These are phyloP conservation scores for Danio rerio DNA, from an alignment of 2,113 vertebrate genomes.

Conservation along the genomic window DNA sequence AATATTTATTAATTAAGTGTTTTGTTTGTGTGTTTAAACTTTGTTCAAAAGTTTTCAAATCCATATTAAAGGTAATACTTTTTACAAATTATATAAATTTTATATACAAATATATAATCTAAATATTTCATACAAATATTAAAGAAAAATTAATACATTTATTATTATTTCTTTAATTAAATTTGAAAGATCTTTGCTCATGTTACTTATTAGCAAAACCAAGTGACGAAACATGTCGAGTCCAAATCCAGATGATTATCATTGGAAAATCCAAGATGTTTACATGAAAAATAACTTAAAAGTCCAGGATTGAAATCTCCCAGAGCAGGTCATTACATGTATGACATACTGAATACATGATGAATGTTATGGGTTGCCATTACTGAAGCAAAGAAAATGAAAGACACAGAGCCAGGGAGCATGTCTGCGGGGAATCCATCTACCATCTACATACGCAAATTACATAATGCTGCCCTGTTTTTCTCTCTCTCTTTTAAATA, in stretches of 20 bases:
- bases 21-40: too few relatives aligned
- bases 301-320: not conserved
- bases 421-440: not conserved
- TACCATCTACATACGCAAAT: too few relatives aligned
- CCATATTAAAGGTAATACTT: too few relatives aligned
- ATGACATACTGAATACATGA: not conserved
- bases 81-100: too few relatives aligned
- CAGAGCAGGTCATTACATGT: not conserved
- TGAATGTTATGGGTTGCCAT: not conserved
- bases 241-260: not conserved
- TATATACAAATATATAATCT: too few relatives aligned
- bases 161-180: too few relatives aligned
- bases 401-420: not conserved
- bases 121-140: too few relatives aligned
- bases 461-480: slow-evolving; percentile 4
- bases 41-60: too few relatives aligned
- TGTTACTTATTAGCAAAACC: not conserved
- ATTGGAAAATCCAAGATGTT: not conserved
- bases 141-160: too few relatives aligned
- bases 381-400: not conserved
- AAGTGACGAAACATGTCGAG: not conserved
- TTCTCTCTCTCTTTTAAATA: not conserved
- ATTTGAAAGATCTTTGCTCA: too few relatives aligned
- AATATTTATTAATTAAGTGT: too few relatives aligned
- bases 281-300: not conserved